Percentiles rank a stretch among this genome's conserved stretches.
Evolutionary conservation across 2,888 invertebrate genomes (phyloP).

Genomic region (Amaurobius ferox): DNA sequence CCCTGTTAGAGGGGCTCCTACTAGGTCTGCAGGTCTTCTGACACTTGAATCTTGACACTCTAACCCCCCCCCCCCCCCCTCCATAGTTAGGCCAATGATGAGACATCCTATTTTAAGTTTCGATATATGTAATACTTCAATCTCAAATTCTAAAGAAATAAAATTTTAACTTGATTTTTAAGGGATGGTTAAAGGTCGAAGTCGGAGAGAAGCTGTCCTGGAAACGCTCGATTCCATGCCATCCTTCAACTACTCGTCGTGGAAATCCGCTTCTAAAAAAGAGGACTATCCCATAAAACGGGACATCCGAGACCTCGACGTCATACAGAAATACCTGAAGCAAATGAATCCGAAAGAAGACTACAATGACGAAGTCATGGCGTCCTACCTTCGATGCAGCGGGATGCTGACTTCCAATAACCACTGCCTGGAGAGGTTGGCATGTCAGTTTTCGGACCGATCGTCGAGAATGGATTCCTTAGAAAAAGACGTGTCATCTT

Average conservation of each 20-base stretch:
- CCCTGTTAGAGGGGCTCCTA: too few species aligned
- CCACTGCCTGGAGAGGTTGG: constrained; percentile 73
- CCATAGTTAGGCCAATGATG: too few species aligned
- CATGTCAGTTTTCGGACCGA: constrained; percentile 73
- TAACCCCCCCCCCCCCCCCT: too few species aligned
- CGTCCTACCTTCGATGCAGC: constrained; percentile 74
- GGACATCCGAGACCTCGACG: constrained; percentile 68
- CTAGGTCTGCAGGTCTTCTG: too few species aligned
- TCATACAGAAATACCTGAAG: constrained; percentile 73
- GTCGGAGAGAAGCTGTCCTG: constrained; percentile 59
- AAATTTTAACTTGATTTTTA: too few species aligned
- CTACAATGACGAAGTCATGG: constrained; percentile 74
- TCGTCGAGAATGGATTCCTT: constrained; percentile 56
- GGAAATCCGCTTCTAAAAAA: not conserved
- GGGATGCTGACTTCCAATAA: constrained; percentile 73
- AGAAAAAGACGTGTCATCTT: constrained; percentile 74
- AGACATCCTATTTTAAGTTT: too few species aligned
- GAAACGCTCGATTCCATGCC: constrained; percentile 21
- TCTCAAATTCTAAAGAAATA: too few species aligned
- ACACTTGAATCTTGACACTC: too few species aligned
- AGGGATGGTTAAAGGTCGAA: constrained; percentile 57
- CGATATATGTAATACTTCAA: too few species aligned
- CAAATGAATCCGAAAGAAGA: constrained; percentile 72
- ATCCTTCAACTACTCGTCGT: constrained; percentile 10
- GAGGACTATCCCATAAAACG: constrained; percentile 18